These are phyloP conservation scores for Zaprionus capensis DNA, from an alignment of 1,140 invertebrate genomes.

Conservation along the genomic window DNA sequence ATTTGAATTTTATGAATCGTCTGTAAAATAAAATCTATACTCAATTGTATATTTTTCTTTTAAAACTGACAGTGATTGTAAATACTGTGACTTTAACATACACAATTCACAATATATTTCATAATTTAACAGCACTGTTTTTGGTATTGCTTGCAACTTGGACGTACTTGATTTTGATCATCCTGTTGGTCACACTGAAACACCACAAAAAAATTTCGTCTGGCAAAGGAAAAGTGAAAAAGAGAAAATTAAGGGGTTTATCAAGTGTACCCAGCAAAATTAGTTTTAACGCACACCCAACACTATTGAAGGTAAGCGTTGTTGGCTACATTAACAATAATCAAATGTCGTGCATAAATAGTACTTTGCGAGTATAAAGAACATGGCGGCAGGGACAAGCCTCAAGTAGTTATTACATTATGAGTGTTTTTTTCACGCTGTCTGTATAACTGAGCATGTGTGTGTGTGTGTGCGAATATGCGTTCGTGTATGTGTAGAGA, in stretches of 20 bases:
- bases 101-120: constrained; percentile 7
- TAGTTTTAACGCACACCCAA: constrained; percentile 61
- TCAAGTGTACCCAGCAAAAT: constrained; percentile 30
- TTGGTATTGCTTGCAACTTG: constrained; percentile 12
- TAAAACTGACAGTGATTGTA: neutral
- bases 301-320: constrained; percentile 47
- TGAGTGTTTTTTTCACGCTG: constrained; percentile 39
- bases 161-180: constrained; percentile 18
- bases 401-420: constrained; percentile 53
- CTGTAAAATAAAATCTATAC: neutral
- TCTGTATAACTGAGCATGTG: constrained; percentile 43
- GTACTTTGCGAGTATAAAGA: constrained; percentile 31
- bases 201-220: constrained; percentile 58
- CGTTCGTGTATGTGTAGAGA: constrained; percentile 45
- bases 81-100: constrained; percentile 5
- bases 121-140: constrained; percentile 10
- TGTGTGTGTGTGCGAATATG: constrained; percentile 20
- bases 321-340: neutral
- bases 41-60: neutral
- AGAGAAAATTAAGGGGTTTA: constrained; percentile 61
- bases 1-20: too few species aligned
- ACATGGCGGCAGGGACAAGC: constrained; percentile 45
- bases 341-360: neutral
- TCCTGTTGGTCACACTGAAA: constrained; percentile 28
- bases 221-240: constrained; percentile 73